Evolutionary conservation across 1,140 invertebrate species (phyloP), one percentile per base, ranked within the genome.

Genomic region (Penaeus japonicus): DNA sequence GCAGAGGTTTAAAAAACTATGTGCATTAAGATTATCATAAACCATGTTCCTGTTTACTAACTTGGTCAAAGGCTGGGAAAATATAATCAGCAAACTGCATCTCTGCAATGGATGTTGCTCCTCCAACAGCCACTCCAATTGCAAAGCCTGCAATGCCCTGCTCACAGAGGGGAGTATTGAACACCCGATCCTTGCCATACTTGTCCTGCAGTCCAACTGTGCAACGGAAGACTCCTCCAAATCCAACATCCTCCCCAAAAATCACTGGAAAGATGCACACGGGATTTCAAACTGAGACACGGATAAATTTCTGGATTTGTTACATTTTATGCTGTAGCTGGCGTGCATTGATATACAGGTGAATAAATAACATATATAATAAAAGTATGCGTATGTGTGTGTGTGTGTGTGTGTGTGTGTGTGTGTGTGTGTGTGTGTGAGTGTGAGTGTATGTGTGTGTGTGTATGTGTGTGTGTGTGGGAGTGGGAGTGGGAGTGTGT

Each of bases 41-140:
- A 24, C 57, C 35, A 59, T 18, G 62, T 57, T 18, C 22, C 27
- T 27, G 22, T 17, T 20, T 55, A 57, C 62, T 81, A 91, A 98
- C 97, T 94, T 99, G 99, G 94, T 99, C 99, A 93, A 99, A 99
- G 1, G 98, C 99, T 24, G 99, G 99, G 92, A 97, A 99, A 90
- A 99, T 99, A 91, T 99, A 99, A 94, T 99, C 99, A 12, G 98
- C 98, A 94, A 99, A 99, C 93, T 99, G 99, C 92, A 99, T 99
- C 94, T 99, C 99, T 24, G 98, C 98, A 89, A 99, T 98, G 0
- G 98, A 97, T 2, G 97, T 99, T 0, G 96, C 94, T 18, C 98
- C 99, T 39, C 93, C 93, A 4, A 92, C 92, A 0, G 99, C 98
- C 27, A 98, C 93, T 18, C 99, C 99, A 90, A 99, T 99, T 0